Base-by-base conservation (phyloP, 1,140 invertebrate genomes). In the Anoplophora glabripennis region DNA sequence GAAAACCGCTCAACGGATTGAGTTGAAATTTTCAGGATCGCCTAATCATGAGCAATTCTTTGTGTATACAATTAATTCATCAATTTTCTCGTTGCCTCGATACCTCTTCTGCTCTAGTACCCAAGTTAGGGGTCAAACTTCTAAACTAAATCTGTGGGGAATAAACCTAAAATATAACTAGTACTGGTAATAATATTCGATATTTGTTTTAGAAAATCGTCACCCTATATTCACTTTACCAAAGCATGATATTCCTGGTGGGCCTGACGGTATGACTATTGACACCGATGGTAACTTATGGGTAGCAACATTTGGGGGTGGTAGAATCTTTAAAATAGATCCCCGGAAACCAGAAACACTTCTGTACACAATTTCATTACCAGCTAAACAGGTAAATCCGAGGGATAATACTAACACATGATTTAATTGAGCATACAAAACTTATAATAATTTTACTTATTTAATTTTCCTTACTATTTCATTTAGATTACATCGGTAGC, bases 401-500 rank as follows among this genome's bases (percentile, higher is more conserved):
- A n/a, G n/a, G n/a, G n/a, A n/a, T n/a, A n/a, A n/a, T n/a, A n/a
- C n/a, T n/a, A n/a, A n/a, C n/a, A n/a, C n/a, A n/a, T n/a, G n/a
- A n/a, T n/a, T n/a, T n/a, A n/a, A n/a, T n/a, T n/a, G n/a, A n/a
- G n/a, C n/a, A n/a, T n/a, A n/a, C n/a, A n/a, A n/a, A n/a, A n/a
- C n/a, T n/a, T n/a, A n/a, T n/a, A n/a, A n/a, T n/a, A n/a, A n/a
- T n/a, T n/a, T n/a, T n/a, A n/a, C n/a, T n/a, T n/a, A n/a, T n/a
- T n/a, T n/a, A 9, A n/a, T 3, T 28, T 28, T 28, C 5, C 21
- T 28, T 28, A 5, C 21, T 3, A 28, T 28, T 63, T 54, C n/a
- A n/a, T n/a, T 35, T 53, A 88, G 69, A 82, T 89, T 3, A 93
- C 91, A 0, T 92, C 90, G 0, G 84, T 83, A 0, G 85, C 87